phyloP scores from a whole-genome alignment of 2,113 vertebrate genomes.

The Oenanthe oenanthe region DNA sequence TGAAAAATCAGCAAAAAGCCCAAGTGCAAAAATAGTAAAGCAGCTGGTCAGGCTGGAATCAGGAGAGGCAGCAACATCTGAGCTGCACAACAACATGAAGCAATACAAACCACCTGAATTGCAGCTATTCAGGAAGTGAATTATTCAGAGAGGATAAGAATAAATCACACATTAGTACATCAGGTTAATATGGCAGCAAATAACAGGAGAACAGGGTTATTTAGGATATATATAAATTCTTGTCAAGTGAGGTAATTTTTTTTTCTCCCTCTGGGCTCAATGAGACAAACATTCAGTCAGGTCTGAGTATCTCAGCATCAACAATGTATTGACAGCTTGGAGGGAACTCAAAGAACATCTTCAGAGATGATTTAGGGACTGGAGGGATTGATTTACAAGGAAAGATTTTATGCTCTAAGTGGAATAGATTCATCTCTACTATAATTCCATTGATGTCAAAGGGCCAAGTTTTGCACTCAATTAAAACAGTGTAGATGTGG shows the following conservation, averaged over 20 bases:
- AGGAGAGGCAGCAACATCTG: not conserved
- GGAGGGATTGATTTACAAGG: constrained; percentile 71
- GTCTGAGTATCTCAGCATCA: constrained; percentile 66
- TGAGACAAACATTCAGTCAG: constrained; percentile 67
- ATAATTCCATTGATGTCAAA: constrained; percentile 49
- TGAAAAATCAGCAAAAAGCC: not conserved
- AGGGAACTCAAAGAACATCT: constrained; percentile 70
- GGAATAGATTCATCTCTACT: constrained; percentile 46
- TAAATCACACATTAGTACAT: constrained; percentile 60
- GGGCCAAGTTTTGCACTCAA: constrained; percentile 43
- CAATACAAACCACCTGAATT: not conserved
- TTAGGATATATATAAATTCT: constrained; percentile 60
- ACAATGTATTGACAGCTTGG: constrained; percentile 75
- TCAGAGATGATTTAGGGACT: constrained; percentile 69
- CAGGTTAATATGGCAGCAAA: constrained; percentile 60
- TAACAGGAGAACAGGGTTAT: constrained; percentile 53
- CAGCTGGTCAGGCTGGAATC: not conserved
- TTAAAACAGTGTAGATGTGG: not conserved
- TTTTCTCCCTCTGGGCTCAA: constrained; percentile 36
- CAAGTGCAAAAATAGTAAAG: not conserved
- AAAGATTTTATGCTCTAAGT: constrained; percentile 69
- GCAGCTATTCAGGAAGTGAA: constrained; percentile 41
- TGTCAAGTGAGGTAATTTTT: constrained; percentile 53
- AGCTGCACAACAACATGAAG: not conserved
- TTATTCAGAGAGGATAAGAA: constrained; percentile 36